phyloP scores from a whole-genome alignment of 2,797 vertebrate species.

The Leuciscus waleckii region DNA sequence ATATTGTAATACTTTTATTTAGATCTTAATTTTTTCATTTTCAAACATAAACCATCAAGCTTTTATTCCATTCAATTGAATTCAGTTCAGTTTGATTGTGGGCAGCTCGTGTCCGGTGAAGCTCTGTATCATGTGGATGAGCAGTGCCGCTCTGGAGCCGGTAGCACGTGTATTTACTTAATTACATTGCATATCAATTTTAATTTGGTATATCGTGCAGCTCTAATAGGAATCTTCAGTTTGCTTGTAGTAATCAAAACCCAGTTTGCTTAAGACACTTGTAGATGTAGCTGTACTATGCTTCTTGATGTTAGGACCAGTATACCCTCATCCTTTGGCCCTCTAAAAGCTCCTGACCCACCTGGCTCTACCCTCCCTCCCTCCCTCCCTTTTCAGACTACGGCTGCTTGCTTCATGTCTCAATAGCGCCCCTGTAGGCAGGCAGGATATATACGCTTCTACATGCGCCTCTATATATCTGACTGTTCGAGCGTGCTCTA shows the following conservation, averaged over 20 bases:
- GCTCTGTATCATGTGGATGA: neutral
- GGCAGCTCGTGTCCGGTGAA: neutral
- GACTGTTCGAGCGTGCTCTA: conserved; percentile 80
- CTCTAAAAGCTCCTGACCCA: conserved; percentile 41
- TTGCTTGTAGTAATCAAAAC: conserved; percentile 13
- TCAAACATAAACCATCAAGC: neutral
- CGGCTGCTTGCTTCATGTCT: conserved; percentile 53
- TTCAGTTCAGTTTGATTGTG: neutral
- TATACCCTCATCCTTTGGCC: conserved; percentile 47
- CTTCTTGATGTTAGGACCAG: conserved; percentile 20
- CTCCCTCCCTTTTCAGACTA: conserved; percentile 23
- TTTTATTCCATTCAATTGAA: neutral
- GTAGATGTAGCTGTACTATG: conserved; percentile 6
- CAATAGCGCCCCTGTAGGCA: conserved; percentile 61
- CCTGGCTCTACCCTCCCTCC: neutral
- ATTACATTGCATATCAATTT: neutral
- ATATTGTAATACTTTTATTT: neutral
- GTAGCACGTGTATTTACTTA: neutral
- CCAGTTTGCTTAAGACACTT: neutral
- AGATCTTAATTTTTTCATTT: neutral
- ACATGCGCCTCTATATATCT: conserved; percentile 62
- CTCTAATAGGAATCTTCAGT: conserved; percentile 1
- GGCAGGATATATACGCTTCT: conserved; percentile 66
- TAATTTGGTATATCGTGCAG: neutral
- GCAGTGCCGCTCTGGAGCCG: neutral